Percentiles rank a stretch among this genome's conserved stretches.
Evolutionary conservation across 2,797 vertebrate genomes (phyloP).

Genomic region (Cetoscarus ocellatus): DNA sequence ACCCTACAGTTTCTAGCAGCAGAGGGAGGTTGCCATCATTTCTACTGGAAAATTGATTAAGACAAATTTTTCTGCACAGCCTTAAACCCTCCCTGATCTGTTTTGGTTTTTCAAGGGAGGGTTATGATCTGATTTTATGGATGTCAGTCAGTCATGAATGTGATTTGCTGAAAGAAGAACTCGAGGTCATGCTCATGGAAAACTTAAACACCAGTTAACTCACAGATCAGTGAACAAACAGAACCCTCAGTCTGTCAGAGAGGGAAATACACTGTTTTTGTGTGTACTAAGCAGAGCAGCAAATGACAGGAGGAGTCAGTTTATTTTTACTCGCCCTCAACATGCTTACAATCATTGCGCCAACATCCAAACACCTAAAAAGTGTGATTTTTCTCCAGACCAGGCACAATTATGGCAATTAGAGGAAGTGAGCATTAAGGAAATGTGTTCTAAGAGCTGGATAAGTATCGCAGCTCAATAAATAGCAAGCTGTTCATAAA

Average conservation of each 20-base stretch:
- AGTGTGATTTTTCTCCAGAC: conserved; percentile 21
- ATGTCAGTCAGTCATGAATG: conserved; percentile 34
- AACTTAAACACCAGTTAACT: conserved; percentile 26
- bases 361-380: conserved; percentile 24
- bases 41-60: neutral
- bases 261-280: conserved; percentile 11
- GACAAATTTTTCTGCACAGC: neutral
- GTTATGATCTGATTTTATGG: conserved; percentile 31
- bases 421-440: conserved; percentile 9
- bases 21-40: neutral
- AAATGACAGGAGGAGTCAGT: conserved; percentile 21
- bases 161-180: conserved; percentile 13
- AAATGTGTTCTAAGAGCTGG: conserved; percentile 26
- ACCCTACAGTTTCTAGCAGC: neutral
- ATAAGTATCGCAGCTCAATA: conserved; percentile 20
- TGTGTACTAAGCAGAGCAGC: conserved; percentile 1
- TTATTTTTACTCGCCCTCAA: conserved; percentile 15
- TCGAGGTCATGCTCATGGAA: conserved; percentile 20
- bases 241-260: conserved; percentile 10
- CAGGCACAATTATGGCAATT: conserved; percentile 34
- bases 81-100: neutral
- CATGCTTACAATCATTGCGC: neutral
- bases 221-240: conserved; percentile 4
- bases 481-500: conserved; percentile 31
- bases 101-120: conserved; percentile 12